Percentiles rank a stretch among this genome's conserved stretches.
These are phyloP conservation scores for Cantharis rufa DNA, from an alignment of 2,888 invertebrate species.

Conservation along the genomic window DNA sequence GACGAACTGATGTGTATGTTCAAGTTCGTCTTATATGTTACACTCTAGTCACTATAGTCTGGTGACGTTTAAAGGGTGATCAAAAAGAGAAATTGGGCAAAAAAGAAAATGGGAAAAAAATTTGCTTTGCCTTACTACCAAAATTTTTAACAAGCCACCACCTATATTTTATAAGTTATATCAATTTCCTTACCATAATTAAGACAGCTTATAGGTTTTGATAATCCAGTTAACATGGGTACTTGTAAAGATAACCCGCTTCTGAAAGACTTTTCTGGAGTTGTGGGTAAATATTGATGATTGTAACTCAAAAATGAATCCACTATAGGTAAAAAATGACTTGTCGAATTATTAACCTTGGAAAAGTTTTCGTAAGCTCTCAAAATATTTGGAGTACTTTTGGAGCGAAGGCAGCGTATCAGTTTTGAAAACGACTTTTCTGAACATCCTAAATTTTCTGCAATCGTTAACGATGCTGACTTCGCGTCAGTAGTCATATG, in stretches of 20 bases:
- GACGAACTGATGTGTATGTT: too few relatives aligned
- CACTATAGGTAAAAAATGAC: constrained; percentile 65
- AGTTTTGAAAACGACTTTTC: constrained; percentile 58
- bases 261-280: constrained; percentile 60
- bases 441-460: constrained; percentile 60
- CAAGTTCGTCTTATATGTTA: too few relatives aligned
- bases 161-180: too few relatives aligned
- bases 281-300: constrained; percentile 65
- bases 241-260: constrained; percentile 62
- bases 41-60: too few relatives aligned
- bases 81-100: too few relatives aligned
- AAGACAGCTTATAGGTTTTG: constrained; percentile 58
- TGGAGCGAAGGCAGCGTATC: constrained; percentile 66
- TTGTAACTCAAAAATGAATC: constrained; percentile 65
- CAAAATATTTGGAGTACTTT: constrained; percentile 64
- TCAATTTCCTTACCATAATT: constrained; percentile 38
- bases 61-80: too few relatives aligned
- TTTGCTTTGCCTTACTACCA: too few relatives aligned
- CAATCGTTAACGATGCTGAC: constrained; percentile 61
- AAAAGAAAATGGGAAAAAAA: too few relatives aligned
- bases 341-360: constrained; percentile 62
- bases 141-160: too few relatives aligned
- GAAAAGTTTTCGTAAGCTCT: constrained; percentile 62
- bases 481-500: constrained; percentile 52
- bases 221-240: constrained; percentile 70